phyloP scores from a whole-genome alignment of 1,140 invertebrate species.

The Papilio glaucus region DNA sequence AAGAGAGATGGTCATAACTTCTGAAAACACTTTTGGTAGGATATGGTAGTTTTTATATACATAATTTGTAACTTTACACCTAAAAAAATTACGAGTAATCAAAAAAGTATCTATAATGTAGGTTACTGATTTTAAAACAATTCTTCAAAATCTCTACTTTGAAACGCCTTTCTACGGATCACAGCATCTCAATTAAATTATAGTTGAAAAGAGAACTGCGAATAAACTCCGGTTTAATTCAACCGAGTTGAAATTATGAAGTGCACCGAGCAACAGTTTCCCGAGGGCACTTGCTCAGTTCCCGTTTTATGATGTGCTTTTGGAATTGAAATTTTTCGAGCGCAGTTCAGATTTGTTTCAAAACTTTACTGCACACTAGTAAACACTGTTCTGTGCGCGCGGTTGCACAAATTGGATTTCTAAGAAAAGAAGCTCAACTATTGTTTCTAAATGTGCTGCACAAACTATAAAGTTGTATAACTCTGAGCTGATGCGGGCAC shows the following conservation, averaged over 20 bases:
- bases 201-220: not conserved
- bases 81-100: no score
- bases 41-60: no score
- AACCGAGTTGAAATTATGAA: not conserved
- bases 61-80: no score
- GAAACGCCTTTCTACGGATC: not conserved
- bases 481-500: conserved; percentile 4
- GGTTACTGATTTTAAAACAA: no score
- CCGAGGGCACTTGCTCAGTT: conserved; percentile 10
- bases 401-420: conserved; percentile 2
- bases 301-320: conserved; percentile 20
- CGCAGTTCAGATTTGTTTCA: conserved; percentile 26
- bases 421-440: not conserved
- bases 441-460: not conserved
- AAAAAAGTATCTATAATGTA: no score
- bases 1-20: no score
- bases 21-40: no score
- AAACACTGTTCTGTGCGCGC: not conserved
- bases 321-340: conserved; percentile 33
- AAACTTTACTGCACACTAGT: not conserved
- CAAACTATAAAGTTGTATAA: not conserved
- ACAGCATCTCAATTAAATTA: no score
- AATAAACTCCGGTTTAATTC: conserved; percentile 9
- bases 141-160: not conserved
- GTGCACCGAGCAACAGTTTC: conserved; percentile 23